These are phyloP conservation scores for Electrophaes corylata DNA, from an alignment of 2,888 invertebrate species.

Conservation along the genomic window DNA sequence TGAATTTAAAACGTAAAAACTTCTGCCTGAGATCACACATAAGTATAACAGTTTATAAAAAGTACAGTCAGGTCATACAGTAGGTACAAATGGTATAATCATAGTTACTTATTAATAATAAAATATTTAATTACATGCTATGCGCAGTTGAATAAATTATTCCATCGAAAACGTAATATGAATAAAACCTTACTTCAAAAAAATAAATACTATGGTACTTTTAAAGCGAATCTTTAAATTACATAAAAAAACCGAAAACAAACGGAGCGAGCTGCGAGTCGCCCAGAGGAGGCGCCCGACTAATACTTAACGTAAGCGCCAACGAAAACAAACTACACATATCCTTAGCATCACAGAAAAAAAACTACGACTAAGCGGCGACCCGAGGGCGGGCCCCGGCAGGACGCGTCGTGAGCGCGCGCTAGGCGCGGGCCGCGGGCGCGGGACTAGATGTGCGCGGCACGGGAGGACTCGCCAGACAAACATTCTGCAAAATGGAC, in stretches of 20 bases:
- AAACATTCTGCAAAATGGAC: not conserved
- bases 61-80: conserved; percentile 36
- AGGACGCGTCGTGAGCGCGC: conserved; percentile 33
- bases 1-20: conserved; percentile 35
- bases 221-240: conserved; percentile 73
- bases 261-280: conserved; percentile 29
- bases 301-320: conserved; percentile 61
- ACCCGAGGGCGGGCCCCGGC: conserved; percentile 37
- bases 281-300: conserved; percentile 33
- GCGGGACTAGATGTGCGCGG: conserved; percentile 23
- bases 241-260: conserved; percentile 53
- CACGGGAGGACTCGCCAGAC: not conserved
- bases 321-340: conserved; percentile 60
- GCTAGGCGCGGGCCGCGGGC: conserved; percentile 28
- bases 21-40: conserved; percentile 41
- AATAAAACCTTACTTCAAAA: conserved; percentile 63
- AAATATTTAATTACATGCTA: conserved; percentile 53
- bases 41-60: conserved; percentile 40
- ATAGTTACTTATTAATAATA: conserved; percentile 36
- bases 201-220: conserved; percentile 79
- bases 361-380: conserved; percentile 67
- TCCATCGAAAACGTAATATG: conserved; percentile 57
- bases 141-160: conserved; percentile 57
- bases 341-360: conserved; percentile 76
- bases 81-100: conserved; percentile 30